phyloP scores from a whole-genome alignment of 2,888 invertebrate genomes.

The Clistopyga incitator region DNA sequence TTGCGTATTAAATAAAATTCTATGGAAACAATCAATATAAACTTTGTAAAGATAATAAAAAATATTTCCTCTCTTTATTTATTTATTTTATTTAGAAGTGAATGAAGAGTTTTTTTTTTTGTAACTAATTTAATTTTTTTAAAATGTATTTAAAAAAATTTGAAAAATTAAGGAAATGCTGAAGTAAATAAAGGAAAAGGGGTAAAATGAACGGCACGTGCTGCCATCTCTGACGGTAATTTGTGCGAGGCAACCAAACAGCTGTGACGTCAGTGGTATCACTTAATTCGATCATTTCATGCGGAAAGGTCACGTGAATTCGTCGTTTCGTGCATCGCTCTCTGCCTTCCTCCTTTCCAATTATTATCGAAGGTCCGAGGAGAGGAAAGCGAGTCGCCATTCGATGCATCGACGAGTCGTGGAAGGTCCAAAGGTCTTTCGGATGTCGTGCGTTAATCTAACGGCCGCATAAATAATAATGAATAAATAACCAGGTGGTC shows the following conservation, averaged over 20 bases:
- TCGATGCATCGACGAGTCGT: not conserved
- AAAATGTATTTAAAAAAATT: not conserved
- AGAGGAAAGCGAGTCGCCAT: not conserved
- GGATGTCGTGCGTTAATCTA: slow-evolving; percentile 12
- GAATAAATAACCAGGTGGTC: slow-evolving; percentile 16
- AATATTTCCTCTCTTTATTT: no score
- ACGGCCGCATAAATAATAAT: slow-evolving; percentile 19
- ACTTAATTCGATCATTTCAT: slow-evolving; percentile 21
- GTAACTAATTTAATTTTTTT: no score
- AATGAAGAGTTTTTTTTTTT: no score
- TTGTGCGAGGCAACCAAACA: no score
- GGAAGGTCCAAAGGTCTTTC: slow-evolving; percentile 18
- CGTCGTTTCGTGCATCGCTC: not conserved
- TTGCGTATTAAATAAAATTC: no score
- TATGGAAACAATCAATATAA: no score
- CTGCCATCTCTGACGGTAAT: not conserved
- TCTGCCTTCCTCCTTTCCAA: not conserved
- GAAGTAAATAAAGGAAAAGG: not conserved
- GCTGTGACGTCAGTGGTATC: not conserved
- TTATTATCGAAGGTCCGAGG: slow-evolving; percentile 6
- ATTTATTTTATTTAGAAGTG: no score
- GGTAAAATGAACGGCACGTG: not conserved
- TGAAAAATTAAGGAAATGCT: not conserved
- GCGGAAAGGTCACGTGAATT: slow-evolving; percentile 19
- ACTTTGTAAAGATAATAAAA: no score